Evolutionary conservation across 2,888 invertebrate species (phyloP), one percentile per base, ranked within the genome.

Genomic region (Automeris io): DNA sequence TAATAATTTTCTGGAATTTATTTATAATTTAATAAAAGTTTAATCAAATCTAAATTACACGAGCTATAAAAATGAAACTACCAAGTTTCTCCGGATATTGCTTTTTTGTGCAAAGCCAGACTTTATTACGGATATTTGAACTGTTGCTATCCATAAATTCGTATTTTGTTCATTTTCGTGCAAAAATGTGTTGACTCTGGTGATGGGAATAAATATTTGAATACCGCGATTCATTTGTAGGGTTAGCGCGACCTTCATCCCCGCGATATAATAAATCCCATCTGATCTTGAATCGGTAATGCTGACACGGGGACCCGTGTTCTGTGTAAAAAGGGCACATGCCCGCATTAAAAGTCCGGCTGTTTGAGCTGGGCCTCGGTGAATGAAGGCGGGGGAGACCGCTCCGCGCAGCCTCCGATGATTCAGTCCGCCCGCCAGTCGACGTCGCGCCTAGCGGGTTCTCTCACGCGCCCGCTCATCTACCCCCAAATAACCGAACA

Each of bases 311-410:
- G 47, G 61, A 52, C 59, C 60, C 53, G 50, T 63, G 60, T 71
- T 70, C 69, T 64, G 62, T 68, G 65, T 67, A 64, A 74, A 76
- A 78, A 76, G 65, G 70, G 72, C 76, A 74, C 75, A 77, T 74
- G 77, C 77, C n/a, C 78, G 76, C 79, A 75, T 77, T 76, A 72
- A 69, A 72, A 79, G 75, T 80, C 76, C 72, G 73, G 67, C 76
- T 72, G 77, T 79, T 76, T 70, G 72, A 79, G 72, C 69, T 71
- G 62, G 61, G 61, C 58, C 67, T 65, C 64, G 73, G 73, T 81
- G 83, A 83, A 83, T 81, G 83, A 76, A 76, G 79, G 80, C 73
- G 76, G 79, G 81, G 79, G 78, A 56, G 70, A 57, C 50, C 51
- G 53, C 54, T 55, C 60, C 71, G 85, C 85, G 85, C 85, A 85